A percentile compares a stretch with the other conserved stretches of the same genome.
phyloP scores from a whole-genome alignment of 2,888 invertebrate species.

The Congeria kusceri region DNA sequence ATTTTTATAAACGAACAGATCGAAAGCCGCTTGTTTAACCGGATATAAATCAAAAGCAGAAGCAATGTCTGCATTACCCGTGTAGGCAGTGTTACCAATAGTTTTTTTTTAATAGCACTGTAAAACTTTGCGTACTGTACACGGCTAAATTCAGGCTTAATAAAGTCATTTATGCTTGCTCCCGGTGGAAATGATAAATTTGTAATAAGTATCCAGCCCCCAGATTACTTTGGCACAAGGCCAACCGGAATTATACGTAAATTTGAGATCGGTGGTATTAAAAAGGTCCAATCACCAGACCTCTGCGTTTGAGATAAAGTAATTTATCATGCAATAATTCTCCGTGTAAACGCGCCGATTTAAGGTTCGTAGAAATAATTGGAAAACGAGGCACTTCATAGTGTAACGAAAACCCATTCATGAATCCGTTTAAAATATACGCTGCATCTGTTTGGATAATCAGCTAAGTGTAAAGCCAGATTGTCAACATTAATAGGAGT shows the following conservation, averaged over 20 bases:
- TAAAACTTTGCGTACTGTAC: slow-evolving; percentile 29
- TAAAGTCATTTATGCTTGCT: slow-evolving; percentile 37
- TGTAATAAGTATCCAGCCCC: slow-evolving; percentile 34
- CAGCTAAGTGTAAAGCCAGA: not conserved
- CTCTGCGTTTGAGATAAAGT: slow-evolving; percentile 1
- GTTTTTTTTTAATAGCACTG: slow-evolving; percentile 1
- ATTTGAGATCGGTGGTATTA: slow-evolving; percentile 25
- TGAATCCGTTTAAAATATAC: slow-evolving; percentile 17
- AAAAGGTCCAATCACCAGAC: slow-evolving; percentile 27
- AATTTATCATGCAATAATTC: slow-evolving; percentile 6
- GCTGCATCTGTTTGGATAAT: slow-evolving; percentile 5
- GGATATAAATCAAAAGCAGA: not conserved
- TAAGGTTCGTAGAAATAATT: slow-evolving; percentile 5
- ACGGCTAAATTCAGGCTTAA: slow-evolving; percentile 12
- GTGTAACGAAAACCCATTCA: slow-evolving; percentile 7
- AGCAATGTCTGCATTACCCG: too few relatives aligned
- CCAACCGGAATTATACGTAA: slow-evolving; percentile 21
- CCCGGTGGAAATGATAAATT: slow-evolving; percentile 26
- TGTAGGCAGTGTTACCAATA: too few relatives aligned
- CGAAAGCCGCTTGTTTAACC: not conserved
- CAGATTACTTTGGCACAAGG: slow-evolving; percentile 23
- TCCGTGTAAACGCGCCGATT: not conserved
- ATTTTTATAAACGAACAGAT: not conserved
- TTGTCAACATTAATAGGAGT: slow-evolving; percentile 6
- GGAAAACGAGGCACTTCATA: slow-evolving; percentile 11